Evolutionary conservation across 2,888 invertebrate genomes (phyloP), one percentile per base, ranked within the genome.

Genomic region (Aporophyla nigra): DNA sequence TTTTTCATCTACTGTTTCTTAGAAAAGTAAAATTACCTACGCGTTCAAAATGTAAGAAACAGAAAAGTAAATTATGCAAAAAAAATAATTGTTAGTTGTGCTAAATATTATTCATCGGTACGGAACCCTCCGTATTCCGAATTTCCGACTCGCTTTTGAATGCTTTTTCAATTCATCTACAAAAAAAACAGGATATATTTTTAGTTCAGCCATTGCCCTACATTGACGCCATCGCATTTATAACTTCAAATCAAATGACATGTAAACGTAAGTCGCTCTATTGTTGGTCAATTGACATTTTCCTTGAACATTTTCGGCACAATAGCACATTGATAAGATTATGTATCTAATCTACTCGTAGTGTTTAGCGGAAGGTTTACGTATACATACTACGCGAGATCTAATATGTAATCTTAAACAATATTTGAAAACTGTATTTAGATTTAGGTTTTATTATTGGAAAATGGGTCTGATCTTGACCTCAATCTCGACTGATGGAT

Each of bases 281-380:
- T 84, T 84, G 85, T 84, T 63, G 73, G 16, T 61, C 78, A 84
- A 84, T 84, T 82, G 85, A 53, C 33, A 27, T 51, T 71, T 58
- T 76, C 85, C 82, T 84, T 84, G 76, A 74, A 43, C 51, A 59
- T 59, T 73, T 79, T 79, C 43, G 72, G 71, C 70, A 80, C 83
- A 83, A 79, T 70, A 53, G 53, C 14, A n/a, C 9, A 6, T 1
- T 71, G 68, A 79, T 83, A 74, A 82, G 74, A 82, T 78, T 71
- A 71, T 51, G 7, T 74, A 83, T 80, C 66, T 83, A 53, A 83
- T 80, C 72, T 79, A 51, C 10, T 40, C 2, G n/a, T 40, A 7
- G n/a, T 40, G 16, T 63, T 62, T 43, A 40, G n/a, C n/a, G 10
- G 67, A 65, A 59, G 33, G 24, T 59, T 49, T 58, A n/a, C 33